Conservation (phyloP, 2,888 invertebrate species). For the Cosmia pyralina region DNA sequence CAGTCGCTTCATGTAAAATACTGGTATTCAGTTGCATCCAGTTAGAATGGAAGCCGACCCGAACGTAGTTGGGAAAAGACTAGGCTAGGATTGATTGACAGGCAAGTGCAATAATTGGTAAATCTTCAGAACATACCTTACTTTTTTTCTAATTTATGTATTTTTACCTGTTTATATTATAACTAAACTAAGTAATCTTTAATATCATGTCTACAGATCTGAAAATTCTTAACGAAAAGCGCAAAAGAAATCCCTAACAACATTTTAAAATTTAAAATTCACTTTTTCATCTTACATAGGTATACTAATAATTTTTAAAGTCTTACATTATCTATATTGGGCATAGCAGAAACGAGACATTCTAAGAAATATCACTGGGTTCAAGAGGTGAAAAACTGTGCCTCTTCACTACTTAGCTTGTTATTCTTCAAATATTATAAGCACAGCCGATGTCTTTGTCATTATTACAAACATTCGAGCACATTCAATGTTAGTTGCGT, state of each 20-base stretch:
- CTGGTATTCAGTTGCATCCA: not conserved
- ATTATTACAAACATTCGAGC: constrained; percentile 13
- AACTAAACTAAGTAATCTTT: not conserved
- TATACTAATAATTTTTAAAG: not conserved
- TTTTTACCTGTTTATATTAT: not conserved
- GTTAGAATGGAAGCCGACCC: not conserved
- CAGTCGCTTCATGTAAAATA: not conserved
- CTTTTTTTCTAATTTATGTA: not conserved
- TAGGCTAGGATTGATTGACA: not conserved
- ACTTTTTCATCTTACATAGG: too few species aligned
- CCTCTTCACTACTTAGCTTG: not conserved
- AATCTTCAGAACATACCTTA: not conserved
- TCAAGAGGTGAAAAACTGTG: not conserved
- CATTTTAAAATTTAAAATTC: not conserved
- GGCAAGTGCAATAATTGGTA: not conserved
- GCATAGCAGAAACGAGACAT: not conserved
- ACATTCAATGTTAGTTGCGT: constrained; percentile 22
- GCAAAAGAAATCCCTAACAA: not conserved
- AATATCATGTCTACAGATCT: not conserved
- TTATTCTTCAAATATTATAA: not conserved
- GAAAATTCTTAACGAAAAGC: not conserved
- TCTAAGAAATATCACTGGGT: accelerated
- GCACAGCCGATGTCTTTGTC: not conserved
- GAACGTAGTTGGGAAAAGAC: not conserved
- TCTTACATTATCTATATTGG: not conserved